Conservation (phyloP, 1,140 invertebrate species). For the Hylyphantes graminicola region DNA sequence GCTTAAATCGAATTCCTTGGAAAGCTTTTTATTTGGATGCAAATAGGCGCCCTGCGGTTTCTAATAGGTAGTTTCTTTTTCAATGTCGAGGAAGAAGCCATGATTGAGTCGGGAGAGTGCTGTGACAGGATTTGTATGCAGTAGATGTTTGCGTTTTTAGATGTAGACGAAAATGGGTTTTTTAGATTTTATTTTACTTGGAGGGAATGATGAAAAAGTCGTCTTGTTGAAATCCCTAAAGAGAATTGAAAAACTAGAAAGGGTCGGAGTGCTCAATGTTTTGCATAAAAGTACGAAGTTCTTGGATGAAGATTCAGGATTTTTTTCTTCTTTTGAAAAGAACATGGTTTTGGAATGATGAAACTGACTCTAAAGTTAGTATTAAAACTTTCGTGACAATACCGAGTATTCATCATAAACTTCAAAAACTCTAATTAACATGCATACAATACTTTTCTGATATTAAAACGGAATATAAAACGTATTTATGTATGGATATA, state of each 20-base stretch:
- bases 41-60: conserved; percentile 44
- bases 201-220: background rate
- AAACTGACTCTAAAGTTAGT: too few species aligned
- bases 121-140: conserved; percentile 11
- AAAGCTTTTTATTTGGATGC: conserved; percentile 42
- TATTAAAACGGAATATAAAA: too few species aligned
- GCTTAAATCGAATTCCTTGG: conserved; percentile 42
- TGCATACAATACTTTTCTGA: too few species aligned
- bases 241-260: background rate
- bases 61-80: conserved; percentile 52
- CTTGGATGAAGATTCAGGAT: too few species aligned
- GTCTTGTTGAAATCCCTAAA: background rate
- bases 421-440: too few species aligned
- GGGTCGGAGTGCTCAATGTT: background rate
- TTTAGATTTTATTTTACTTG: background rate
- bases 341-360: too few species aligned
- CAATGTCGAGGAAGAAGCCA: conserved; percentile 10
- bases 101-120: background rate
- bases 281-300: background rate
- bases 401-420: too few species aligned
- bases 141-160: too few species aligned
- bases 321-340: too few species aligned
- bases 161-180: too few species aligned
- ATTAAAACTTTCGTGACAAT: too few species aligned
- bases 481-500: too few species aligned